A percentile compares a stretch with the other conserved stretches of the same genome.
Conservation (phyloP, 35 echinoderm and acorn worm genomes). For the Apostichopus parvimensis region DNA sequence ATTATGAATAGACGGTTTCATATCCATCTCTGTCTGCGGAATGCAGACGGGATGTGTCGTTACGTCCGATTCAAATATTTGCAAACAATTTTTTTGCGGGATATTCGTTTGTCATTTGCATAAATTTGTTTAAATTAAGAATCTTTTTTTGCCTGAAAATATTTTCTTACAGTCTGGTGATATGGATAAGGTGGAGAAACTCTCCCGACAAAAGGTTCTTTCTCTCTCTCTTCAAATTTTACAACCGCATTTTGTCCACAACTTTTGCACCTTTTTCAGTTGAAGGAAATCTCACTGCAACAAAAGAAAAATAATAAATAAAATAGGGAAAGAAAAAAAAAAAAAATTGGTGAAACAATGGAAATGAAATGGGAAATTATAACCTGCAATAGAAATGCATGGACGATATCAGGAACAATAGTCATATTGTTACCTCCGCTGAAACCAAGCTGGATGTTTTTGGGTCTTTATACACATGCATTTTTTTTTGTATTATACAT, state of each 20-base stretch:
- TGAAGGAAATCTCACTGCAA: neutral
- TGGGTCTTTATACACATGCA: no score
- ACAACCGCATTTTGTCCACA: constrained; percentile 1
- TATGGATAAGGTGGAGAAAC: constrained; percentile 35
- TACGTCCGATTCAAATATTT: no score
- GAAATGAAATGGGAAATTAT: no score
- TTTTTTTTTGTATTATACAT: no score
- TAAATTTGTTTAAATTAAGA: neutral
- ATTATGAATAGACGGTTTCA: no score
- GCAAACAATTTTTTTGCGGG: no score
- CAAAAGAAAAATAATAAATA: neutral
- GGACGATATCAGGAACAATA: no score
- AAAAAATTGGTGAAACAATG: neutral
- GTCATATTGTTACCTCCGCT: no score
- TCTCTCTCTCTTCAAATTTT: constrained; percentile 6
- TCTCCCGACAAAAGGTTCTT: constrained; percentile 15
- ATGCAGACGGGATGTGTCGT: no score
- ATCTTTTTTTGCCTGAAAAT: neutral
- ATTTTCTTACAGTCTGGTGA: constrained; percentile 42
- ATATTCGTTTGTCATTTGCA: no score
- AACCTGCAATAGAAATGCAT: neutral
- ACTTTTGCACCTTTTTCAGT: neutral
- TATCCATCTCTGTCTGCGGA: no score
- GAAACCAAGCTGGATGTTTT: no score
- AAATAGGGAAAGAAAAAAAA: neutral